Evolutionary conservation across 2,888 invertebrate genomes (phyloP), one percentile per base, ranked within the genome.

Genomic region (Acanthosepion esculentum): DNA sequence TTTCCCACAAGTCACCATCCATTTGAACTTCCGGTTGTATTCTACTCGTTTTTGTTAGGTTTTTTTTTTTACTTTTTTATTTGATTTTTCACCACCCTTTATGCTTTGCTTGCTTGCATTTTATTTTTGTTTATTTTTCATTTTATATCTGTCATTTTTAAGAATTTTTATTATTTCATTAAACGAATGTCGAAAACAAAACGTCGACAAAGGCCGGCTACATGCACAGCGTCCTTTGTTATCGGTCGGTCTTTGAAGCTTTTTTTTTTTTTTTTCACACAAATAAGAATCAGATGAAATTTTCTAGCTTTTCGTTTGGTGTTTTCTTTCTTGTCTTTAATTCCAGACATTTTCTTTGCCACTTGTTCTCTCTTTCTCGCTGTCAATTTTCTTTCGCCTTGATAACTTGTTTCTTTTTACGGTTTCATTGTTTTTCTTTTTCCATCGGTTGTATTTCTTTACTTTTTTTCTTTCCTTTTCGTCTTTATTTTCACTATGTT

Each of bases 131-230:
- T 78, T 78, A 78, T 29, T n/a, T 78, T 78, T 78, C 15, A 78
- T 78, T 78, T 78, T 78, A 15, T 78, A 78, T 78, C 33, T 78
- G 78, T 78, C 78, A 78, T 78, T 78, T 78, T n/a, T 33, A 78
- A 78, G 78, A 78, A n/a, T 78, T 78, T 78, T 78, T n/a, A 78
- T 78, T 78, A 78, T 78, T 78, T 78, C n/a, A 78, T 78, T n/a
- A 78, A 78, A 78, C 78, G 78, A 78, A 78, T 33, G n/a, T 78
- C n/a, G n/a, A 78, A 78, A 78, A 78, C 78, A 78, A 78, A 78
- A 78, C 78, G 78, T 78, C n/a, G 78, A n/a, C 78, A 78, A 78
- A 78, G 33, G 78, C n/a, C 78, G 78, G 78, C 78, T 78, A 78
- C 78, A 78, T 78, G 78, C 78, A 78, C 78, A 78, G 12, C 78